These are phyloP conservation scores for Cepaea hortensis DNA, from an alignment of 2,888 invertebrate genomes.

Conservation along the genomic window DNA sequence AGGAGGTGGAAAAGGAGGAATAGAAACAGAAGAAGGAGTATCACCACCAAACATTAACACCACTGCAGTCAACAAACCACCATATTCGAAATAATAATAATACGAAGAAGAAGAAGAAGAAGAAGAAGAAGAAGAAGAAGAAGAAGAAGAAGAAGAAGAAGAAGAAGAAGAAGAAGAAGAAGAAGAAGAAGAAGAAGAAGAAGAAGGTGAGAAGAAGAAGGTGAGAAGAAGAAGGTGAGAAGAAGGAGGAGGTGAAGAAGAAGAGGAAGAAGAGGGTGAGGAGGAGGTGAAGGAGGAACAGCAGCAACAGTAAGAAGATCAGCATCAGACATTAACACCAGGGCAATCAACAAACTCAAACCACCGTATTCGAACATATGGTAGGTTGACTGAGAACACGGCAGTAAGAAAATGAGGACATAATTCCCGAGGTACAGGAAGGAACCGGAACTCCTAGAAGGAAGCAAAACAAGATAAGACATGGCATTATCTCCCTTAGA, in stretches of 20 bases:
- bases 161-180: conserved; percentile 18
- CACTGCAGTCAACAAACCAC: neutral
- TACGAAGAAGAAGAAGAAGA: neutral
- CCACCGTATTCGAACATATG: too few species aligned
- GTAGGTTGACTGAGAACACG: too few species aligned
- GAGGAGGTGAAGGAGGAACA: neutral
- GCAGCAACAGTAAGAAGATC: neutral
- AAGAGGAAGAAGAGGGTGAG: neutral
- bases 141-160: conserved; percentile 18
- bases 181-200: neutral
- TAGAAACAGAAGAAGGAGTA: too few species aligned
- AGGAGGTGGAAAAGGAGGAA: too few species aligned
- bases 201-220: neutral
- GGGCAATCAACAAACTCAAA: too few species aligned
- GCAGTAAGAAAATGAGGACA: too few species aligned
- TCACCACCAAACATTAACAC: too few species aligned
- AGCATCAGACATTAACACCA: too few species aligned
- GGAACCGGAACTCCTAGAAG: neutral
- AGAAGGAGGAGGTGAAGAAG: neutral
- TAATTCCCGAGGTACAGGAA: neutral
- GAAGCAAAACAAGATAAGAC: neutral
- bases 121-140: conserved; percentile 12
- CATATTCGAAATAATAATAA: too few species aligned
- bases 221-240: conserved; percentile 21
- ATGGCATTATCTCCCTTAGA: neutral